Evolutionary conservation across 2,888 invertebrate species (phyloP), one percentile per base, ranked within the genome.

Genomic region (Trachelus tabidus): DNA sequence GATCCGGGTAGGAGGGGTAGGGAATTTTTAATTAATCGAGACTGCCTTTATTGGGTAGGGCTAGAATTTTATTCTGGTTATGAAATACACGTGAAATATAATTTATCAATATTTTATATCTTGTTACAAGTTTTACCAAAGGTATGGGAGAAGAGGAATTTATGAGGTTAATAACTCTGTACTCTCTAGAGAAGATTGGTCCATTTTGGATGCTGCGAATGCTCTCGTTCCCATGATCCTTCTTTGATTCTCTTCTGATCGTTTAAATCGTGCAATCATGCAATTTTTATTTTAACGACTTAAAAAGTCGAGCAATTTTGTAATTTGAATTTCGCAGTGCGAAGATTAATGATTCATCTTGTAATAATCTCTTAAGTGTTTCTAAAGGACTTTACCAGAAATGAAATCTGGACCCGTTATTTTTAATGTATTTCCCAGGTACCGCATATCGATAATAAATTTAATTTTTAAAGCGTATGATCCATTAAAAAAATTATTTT

Each of bases 181-280:
- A 9, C 56, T 56, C 23, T 23, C 9, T 56, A 56, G 23, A 23
- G 56, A 56, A 56, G 2, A 56, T 56, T 15, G 56, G 56, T 56
- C 56, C 56, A 23, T 56, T 56, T 23, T 23, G 56, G 83, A 75
- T 78, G 81, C 75, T 78, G 68, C 79, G 75, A 81, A 34, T 71
- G 83, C 75, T 82, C 83, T 77, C 83, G 77, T 87, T 85, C 83
- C 78, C 87, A 83, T 82, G 83, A 75, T 79, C 79, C 83, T 56
- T 56, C 56, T 23, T 56, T 56, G 56, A 56, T 56, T 56, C 9
- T 9, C 73, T 69, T 73, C 75, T 76, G 82, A 79, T 85, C 83
- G 77, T 86, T 84, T 86, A 84, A 85, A 87, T 87, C 83, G 79
- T 82, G 81, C 82, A 81, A 84, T 84, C 85, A 79, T 83, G 81